A percentile compares a stretch with the other conserved stretches of the same genome.
phyloP scores from a whole-genome alignment of 2,888 invertebrate genomes.

The Rhabditophanes sp. region DNA sequence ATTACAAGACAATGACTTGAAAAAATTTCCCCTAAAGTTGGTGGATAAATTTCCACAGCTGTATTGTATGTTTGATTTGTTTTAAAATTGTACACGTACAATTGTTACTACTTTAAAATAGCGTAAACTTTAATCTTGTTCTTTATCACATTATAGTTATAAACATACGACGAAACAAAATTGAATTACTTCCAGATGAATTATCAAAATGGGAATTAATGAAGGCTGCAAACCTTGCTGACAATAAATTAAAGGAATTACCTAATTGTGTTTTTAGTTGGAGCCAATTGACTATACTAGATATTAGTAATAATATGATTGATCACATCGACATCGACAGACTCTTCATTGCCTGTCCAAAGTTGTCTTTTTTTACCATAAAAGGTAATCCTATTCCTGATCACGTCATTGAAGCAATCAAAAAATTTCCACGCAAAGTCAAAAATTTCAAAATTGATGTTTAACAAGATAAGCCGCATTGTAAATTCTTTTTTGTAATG shows the following conservation, averaged over 20 bases:
- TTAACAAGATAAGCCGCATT: too few species aligned
- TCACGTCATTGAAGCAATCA: neutral
- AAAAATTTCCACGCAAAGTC: too few species aligned
- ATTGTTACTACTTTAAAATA: neutral
- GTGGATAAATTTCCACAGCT: constrained; percentile 25
- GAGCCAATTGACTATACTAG: constrained; percentile 17
- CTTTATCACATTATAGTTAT: constrained; percentile 16
- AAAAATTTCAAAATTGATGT: too few species aligned
- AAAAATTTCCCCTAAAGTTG: constrained; percentile 35
- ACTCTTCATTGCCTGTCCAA: constrained; percentile 9
- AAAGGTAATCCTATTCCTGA: constrained; percentile 5
- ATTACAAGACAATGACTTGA: constrained; percentile 23
- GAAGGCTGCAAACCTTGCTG: constrained; percentile 23
- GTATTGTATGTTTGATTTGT: constrained; percentile 10
- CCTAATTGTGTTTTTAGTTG: constrained; percentile 18
- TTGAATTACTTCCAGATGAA: constrained; percentile 25
- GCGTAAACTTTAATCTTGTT: neutral
- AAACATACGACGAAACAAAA: constrained; percentile 27
- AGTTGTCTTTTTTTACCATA: constrained; percentile 3
- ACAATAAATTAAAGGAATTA: constrained; percentile 20
- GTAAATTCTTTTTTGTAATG: too few species aligned
- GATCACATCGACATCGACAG: constrained; percentile 16
- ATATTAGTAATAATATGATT: constrained; percentile 23
- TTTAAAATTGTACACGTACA: neutral
- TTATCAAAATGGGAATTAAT: constrained; percentile 18